Evolutionary conservation across 1,140 invertebrate species (phyloP).

Genomic region (Philopotamus ludificatus): DNA sequence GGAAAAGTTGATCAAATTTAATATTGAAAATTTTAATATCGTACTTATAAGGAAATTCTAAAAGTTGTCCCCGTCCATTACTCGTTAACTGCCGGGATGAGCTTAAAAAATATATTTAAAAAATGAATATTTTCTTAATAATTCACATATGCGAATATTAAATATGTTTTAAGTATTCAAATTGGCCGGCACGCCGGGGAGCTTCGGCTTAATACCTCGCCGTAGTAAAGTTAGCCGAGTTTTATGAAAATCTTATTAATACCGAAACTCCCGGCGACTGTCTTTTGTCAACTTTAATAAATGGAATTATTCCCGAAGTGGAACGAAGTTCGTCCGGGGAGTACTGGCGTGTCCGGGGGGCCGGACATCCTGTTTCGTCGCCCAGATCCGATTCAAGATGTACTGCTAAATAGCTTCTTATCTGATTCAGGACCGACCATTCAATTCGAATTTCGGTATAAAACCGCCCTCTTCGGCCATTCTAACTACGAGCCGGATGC

Average conservation of each 20-base stretch:
- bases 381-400: conserved; percentile 27
- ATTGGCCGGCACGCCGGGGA: neutral
- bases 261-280: conserved; percentile 15
- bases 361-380: conserved; percentile 23
- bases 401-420: conserved; percentile 33
- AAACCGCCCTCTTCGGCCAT: too few species aligned
- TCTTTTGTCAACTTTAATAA: conserved; percentile 30
- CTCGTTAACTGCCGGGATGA: too few species aligned
- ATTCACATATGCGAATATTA: too few species aligned
- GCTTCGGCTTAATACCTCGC: neutral
- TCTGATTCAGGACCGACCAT: conserved; percentile 28
- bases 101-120: too few species aligned
- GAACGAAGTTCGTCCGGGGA: neutral
- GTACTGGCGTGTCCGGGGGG: neutral
- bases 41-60: too few species aligned
- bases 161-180: too few species aligned
- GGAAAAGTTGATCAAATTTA: too few species aligned
- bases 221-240: conserved; percentile 11
- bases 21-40: too few species aligned
- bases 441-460: conserved; percentile 33
- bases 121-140: too few species aligned
- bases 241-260: conserved; percentile 29
- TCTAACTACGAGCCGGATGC: too few species aligned
- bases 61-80: too few species aligned
- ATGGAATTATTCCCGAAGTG: conserved; percentile 20